These are phyloP conservation scores for Phaethon lepturus DNA, from an alignment of 2,113 vertebrate genomes.

Conservation along the genomic window DNA sequence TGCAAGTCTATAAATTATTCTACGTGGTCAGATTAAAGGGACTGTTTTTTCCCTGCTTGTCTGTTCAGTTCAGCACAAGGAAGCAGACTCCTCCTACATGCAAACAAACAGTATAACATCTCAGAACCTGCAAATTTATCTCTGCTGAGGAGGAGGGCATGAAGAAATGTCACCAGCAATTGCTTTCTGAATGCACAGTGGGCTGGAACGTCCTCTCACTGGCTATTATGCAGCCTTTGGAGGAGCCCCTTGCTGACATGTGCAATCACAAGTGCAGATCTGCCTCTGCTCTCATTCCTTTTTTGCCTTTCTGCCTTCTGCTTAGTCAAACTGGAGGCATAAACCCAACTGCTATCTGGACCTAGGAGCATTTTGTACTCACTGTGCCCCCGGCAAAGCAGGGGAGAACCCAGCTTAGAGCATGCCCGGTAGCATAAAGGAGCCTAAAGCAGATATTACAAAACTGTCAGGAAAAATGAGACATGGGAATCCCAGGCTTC, in stretches of 20 bases:
- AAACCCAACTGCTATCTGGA: background rate
- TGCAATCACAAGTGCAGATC: background rate
- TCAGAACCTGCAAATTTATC: background rate
- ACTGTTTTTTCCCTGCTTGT: background rate
- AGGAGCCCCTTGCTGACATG: background rate
- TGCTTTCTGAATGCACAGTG: background rate
- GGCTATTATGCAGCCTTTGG: background rate
- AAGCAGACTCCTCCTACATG: background rate
- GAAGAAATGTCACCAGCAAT: background rate
- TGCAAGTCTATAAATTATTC: background rate
- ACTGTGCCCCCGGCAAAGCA: background rate
- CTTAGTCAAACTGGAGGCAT: background rate
- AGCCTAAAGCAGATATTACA: background rate
- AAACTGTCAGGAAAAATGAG: background rate
- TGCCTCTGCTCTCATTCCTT: background rate
- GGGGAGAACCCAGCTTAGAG: background rate
- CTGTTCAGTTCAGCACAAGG: background rate
- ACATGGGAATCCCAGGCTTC: background rate
- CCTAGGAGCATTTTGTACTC: background rate
- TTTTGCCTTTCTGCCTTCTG: background rate
- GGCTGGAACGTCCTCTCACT: background rate
- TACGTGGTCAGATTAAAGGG: background rate
- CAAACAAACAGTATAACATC: background rate
- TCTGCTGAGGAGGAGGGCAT: background rate
- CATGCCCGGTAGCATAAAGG: background rate